A percentile compares a stretch with the other conserved stretches of the same genome.
Evolutionary conservation across 2,888 invertebrate genomes (phyloP).

Genomic region (Geotrupes spiniger): DNA sequence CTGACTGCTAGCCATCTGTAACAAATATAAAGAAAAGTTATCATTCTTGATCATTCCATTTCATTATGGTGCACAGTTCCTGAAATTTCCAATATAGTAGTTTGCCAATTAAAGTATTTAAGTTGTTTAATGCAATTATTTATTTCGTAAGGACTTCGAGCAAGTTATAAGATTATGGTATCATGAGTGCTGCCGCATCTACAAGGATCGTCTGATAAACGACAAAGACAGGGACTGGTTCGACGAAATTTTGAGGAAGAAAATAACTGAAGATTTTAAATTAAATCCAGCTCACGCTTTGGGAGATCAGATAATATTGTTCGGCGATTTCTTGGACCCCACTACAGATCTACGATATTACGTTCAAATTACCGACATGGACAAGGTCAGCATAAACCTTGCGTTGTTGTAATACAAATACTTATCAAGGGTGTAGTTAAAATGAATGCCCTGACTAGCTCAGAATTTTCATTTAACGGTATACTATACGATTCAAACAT

Average conservation of each 20-base stretch:
- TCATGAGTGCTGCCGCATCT: conserved; percentile 84
- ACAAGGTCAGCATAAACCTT: conserved; percentile 60
- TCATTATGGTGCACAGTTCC: too few species aligned
- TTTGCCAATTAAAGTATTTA: too few species aligned
- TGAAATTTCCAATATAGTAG: too few species aligned
- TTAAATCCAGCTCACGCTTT: conserved; percentile 54
- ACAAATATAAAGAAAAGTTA: too few species aligned
- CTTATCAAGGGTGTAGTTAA: too few species aligned
- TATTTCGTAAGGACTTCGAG: conserved; percentile 57
- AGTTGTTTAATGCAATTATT: too few species aligned
- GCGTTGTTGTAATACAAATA: too few species aligned
- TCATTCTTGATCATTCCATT: too few species aligned
- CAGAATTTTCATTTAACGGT: too few species aligned
- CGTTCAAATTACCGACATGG: conserved; percentile 59
- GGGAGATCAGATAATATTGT: conserved; percentile 58
- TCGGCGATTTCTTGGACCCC: conserved; percentile 65
- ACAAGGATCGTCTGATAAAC: conserved; percentile 82
- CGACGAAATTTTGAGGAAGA: conserved; percentile 56
- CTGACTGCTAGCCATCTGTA: too few species aligned
- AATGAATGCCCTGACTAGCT: too few species aligned
- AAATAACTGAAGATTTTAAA: conserved; percentile 58
- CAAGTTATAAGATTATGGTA: conserved; percentile 79
- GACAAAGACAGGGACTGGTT: conserved; percentile 75
- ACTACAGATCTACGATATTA: conserved; percentile 59
- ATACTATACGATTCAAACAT: too few species aligned